Evolutionary conservation across 2,113 vertebrate species (phyloP), one percentile per base, ranked within the genome.

Genomic region (Aptenodytes forsteri): DNA sequence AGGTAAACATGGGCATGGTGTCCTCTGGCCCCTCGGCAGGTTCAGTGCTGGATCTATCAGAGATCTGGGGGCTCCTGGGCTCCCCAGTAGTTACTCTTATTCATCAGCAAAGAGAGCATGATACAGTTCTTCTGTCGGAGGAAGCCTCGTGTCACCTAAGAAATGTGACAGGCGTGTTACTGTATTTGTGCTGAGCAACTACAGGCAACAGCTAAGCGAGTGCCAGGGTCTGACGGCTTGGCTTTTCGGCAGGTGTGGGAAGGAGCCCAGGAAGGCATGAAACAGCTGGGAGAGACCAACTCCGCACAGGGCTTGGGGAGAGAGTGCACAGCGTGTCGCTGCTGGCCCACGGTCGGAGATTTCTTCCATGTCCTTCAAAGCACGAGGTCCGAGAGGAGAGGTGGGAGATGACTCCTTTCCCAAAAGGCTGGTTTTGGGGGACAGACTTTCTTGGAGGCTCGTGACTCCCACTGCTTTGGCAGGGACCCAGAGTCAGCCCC

Each of bases 261-360:
- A 62, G 38, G 21, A 69, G 34, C 22, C 32, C 18, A 3, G 42
- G 36, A 80, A 77, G 71, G 36, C 54, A 83, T 0, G 6, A 55
- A 80, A 50, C 36, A 65, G 10, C 4, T 61, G 58, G 9, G 27
- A 71, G 13, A 80, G 50, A 30, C 19, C 38, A 47, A 1, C 11
- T 30, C n/a, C 40, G 18, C 10, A 9, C 6, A 21, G 54, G 62
- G 5, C 56, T 34, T 69, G 67, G 54, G 44, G 34, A 83, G 26
- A 2, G 1, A 65, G 67, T 13, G 29, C 36, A 17, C 26, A 67
- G 16, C 4, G 0, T 27, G 18, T 18, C 9, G 6, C 55, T n/a
- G 22, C 29, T 1, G 4, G 34, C 8, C 22, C 7, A 4, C 1
- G 3, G 9, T 21, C 0, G 0, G 19, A 52, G 27, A 9, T 78